A percentile compares a stretch with the other conserved stretches of the same genome.
phyloP scores from a whole-genome alignment of 1,140 invertebrate species.

The Cydia splendana region DNA sequence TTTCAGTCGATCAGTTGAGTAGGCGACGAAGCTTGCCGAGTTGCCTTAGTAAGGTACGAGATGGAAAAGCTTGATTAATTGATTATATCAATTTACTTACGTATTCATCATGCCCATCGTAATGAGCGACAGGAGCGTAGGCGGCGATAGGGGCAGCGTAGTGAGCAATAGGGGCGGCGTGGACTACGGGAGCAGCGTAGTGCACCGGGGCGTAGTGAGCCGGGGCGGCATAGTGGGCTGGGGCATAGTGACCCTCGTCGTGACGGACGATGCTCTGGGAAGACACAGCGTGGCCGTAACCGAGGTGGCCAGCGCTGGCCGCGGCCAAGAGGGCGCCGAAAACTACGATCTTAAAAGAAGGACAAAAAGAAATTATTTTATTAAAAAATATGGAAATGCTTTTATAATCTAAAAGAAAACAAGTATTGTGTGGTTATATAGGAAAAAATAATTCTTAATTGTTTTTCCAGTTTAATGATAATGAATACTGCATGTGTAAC shows the following conservation, averaged over 20 bases:
- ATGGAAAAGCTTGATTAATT: too few relatives aligned
- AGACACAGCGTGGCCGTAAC: constrained; percentile 55
- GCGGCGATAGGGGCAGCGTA: constrained; percentile 40
- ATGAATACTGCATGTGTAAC: too few relatives aligned
- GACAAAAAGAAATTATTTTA: not conserved
- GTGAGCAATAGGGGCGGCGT: constrained; percentile 41
- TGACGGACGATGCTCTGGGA: constrained; percentile 70
- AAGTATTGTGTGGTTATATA: not conserved
- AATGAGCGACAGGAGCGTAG: constrained; percentile 40
- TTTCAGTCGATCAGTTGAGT: not conserved
- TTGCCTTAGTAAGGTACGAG: too few relatives aligned
- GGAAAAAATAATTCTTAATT: too few relatives aligned
- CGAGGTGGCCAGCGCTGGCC: constrained; percentile 53
- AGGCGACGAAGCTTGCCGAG: too few relatives aligned
- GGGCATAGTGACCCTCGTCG: constrained; percentile 48
- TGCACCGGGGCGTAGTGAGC: constrained; percentile 43
- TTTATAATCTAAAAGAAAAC: not conserved
- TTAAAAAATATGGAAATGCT: not conserved
- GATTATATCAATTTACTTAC: constrained; percentile 42
- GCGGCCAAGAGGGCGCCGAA: constrained; percentile 55
- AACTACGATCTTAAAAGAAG: constrained; percentile 44
- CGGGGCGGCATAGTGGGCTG: constrained; percentile 36
- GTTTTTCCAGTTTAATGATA: too few relatives aligned
- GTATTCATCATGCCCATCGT: constrained; percentile 58
- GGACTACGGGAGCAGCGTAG: constrained; percentile 40